Percentiles rank a stretch among this genome's conserved stretches.
Conservation (phyloP, 1,140 invertebrate species). For the Procambarus clarkii region DNA sequence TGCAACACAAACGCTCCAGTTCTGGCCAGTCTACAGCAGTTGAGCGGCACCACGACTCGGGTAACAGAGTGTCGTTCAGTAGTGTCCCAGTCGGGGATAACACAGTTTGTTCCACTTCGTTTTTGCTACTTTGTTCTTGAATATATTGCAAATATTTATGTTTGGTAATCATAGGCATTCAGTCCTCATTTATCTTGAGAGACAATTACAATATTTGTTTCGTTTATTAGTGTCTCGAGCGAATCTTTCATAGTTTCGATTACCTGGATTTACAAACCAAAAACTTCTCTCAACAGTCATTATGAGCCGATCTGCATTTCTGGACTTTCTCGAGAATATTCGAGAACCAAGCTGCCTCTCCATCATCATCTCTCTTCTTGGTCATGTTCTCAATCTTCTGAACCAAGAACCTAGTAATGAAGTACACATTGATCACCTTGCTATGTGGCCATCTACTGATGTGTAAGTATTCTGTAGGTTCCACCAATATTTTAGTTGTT, state of each 20-base stretch:
- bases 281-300: conserved; percentile 34
- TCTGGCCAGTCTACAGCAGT: conserved; percentile 53
- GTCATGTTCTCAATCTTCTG: conserved; percentile 63
- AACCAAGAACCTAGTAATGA: conserved; percentile 60
- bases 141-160: no score
- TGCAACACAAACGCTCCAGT: conserved; percentile 44
- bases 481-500: neutral
- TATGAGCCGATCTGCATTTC: conserved; percentile 58
- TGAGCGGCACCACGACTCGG: conserved; percentile 61
- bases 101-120: no score
- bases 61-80: neutral
- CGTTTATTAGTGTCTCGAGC: no score
- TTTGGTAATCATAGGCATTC: neutral
- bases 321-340: conserved; percentile 64
- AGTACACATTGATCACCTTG: conserved; percentile 63
- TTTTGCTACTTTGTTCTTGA: no score
- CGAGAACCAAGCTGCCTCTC: conserved; percentile 69
- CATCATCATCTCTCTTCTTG: conserved; percentile 69
- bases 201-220: no score
- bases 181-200: neutral
- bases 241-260: no score
- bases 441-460: conserved; percentile 61
- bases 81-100: no score
- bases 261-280: no score
- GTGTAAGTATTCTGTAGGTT: neutral